Conservation (phyloP, 2,888 invertebrate species). For the Carabus problematicus region DNA sequence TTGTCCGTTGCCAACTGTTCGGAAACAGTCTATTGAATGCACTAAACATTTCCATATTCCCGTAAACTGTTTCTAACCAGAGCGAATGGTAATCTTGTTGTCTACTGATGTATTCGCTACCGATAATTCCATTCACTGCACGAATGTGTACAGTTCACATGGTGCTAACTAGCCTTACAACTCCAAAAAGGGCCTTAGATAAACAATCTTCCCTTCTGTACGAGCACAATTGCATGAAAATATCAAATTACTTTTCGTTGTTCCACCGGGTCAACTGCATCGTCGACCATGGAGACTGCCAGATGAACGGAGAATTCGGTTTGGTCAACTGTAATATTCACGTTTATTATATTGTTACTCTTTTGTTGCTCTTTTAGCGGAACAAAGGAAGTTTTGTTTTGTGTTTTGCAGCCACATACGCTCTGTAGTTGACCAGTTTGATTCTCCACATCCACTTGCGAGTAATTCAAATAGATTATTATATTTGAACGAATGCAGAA, state of each 20-base stretch:
- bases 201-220: slow-evolving; percentile 41
- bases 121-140: slow-evolving; percentile 11
- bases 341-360: slow-evolving; percentile 43
- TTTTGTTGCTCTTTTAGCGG: slow-evolving; percentile 38
- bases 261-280: slow-evolving; percentile 11
- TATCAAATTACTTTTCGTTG: slow-evolving; percentile 41
- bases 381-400: slow-evolving; percentile 42
- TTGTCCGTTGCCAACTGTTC: slow-evolving; percentile 15
- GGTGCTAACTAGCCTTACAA: slow-evolving; percentile 22
- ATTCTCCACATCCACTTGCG: neutral
- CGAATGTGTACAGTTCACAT: neutral
- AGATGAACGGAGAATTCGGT: neutral
- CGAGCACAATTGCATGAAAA: slow-evolving; percentile 41
- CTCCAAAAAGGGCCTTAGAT: slow-evolving; percentile 26
- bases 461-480: neutral
- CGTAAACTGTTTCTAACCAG: neutral
- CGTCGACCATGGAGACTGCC: neutral
- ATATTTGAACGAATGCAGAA: slow-evolving; percentile 22
- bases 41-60: slow-evolving; percentile 9
- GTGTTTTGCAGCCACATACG: slow-evolving; percentile 38
- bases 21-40: neutral
- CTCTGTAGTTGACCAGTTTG: slow-evolving; percentile 14
- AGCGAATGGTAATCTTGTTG: slow-evolving; percentile 8
- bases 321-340: slow-evolving; percentile 31
- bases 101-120: neutral